Percentiles rank a stretch among this genome's conserved stretches.
Evolutionary conservation across 2,888 invertebrate species (phyloP).

Genomic region (Rhamnusium bicolor): DNA sequence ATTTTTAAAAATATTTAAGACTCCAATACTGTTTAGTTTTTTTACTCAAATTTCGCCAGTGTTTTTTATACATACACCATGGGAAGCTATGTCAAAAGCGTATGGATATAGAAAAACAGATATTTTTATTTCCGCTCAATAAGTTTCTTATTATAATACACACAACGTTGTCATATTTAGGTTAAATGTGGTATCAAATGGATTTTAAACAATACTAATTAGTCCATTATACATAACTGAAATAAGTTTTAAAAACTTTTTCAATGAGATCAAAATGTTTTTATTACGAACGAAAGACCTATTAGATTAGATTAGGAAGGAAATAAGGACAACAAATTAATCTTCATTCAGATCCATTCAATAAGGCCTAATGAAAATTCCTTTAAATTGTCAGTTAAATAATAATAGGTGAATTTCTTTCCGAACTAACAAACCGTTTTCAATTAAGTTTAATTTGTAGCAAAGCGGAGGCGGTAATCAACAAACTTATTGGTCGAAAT

Average conservation of each 20-base stretch:
- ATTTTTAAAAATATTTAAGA: too few relatives aligned
- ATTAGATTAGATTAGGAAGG: too few relatives aligned
- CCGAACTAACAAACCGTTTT: conserved; percentile 32
- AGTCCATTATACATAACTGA: background rate
- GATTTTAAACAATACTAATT: conserved; percentile 2
- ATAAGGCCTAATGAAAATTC: conserved; percentile 29
- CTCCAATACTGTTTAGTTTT: too few relatives aligned
- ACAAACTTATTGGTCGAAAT: conserved; percentile 30
- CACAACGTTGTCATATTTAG: too few relatives aligned
- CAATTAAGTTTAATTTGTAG: conserved; percentile 36
- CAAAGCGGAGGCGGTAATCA: conserved; percentile 28
- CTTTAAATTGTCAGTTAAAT: conserved; percentile 36
- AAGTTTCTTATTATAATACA: too few relatives aligned
- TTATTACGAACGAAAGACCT: conserved; percentile 17
- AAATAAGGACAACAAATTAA: conserved; percentile 28
- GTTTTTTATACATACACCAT: too few relatives aligned
- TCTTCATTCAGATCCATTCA: conserved; percentile 20
- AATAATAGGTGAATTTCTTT: conserved; percentile 35
- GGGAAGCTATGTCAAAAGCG: too few relatives aligned
- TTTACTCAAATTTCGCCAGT: too few relatives aligned
- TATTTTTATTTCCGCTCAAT: too few relatives aligned
- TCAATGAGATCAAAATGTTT: conserved; percentile 25
- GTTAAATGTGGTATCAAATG: background rate
- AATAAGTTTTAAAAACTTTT: background rate
- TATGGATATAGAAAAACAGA: too few relatives aligned